Evolutionary conservation across 1,140 invertebrate genomes (phyloP), one percentile per base, ranked within the genome.

Genomic region (Drosophila mojavensis): DNA sequence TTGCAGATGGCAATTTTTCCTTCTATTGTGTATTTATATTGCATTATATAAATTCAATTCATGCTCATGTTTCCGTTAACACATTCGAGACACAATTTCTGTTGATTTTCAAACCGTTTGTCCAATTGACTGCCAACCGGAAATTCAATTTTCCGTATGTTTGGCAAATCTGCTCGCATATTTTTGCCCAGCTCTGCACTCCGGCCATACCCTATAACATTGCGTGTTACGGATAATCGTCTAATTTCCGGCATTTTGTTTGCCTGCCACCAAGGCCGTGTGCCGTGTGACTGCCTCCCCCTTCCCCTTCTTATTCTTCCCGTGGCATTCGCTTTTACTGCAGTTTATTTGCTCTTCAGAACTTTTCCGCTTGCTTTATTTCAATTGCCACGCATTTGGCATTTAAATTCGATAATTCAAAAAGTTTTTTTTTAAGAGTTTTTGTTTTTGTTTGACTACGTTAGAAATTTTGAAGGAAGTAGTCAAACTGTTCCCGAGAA

Each of bases 241-340:
- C 66, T 68, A 73, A 89, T 88, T 88, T 88, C 84, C 83, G 84
- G 76, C 73, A 68, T 72, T 83, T 83, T 89, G 63, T 88, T 61
- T 70, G 64, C 28, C 26, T 45, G 50, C 6, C 43, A 20, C 20
- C 64, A 30, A 33, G n/a, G 20, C n/a, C 5, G 3, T 39, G 36
- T 11, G 11, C 20, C 20, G 20, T 24, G 20, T 24, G 20, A 24
- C 20, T 24, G 20, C 20, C 11, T 5, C 6, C 4, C 17, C 9
- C 9, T 5, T 9, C 24, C 11, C 2, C 24, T 26, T 11, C 26
- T 20, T 13, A n/a, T 43, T 28, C 51, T 11, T 28, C 7, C 6
- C 28, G 5, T 3, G 41, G 48, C 47, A 64, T 9, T 41, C 41
- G 24, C 43, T 58, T 60, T 71, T 33, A 47, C 24, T 65, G 36